These are phyloP conservation scores for Caracal caracal DNA, from an alignment of 2,113 vertebrate species.

Conservation along the genomic window DNA sequence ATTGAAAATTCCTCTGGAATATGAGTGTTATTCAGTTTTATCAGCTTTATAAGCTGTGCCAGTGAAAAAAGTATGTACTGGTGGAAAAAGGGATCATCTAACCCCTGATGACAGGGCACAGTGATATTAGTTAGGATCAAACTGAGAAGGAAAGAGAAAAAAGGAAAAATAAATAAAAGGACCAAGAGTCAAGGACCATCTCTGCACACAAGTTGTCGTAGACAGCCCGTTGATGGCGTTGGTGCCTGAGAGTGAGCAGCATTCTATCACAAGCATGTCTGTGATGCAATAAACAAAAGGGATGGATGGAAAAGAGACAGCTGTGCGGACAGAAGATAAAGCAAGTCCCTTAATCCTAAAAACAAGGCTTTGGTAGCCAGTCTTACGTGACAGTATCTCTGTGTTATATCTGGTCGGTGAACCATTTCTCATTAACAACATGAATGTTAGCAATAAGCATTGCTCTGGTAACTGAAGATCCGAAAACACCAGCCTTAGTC, in stretches of 20 bases:
- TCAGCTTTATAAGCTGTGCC: not conserved
- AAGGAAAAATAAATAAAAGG: not conserved
- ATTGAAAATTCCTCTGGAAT: not conserved
- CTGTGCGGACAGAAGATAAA: not conserved
- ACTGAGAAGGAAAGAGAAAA: not conserved
- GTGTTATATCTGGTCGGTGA: constrained; percentile 50
- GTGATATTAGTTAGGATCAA: not conserved
- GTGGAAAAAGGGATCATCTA: not conserved
- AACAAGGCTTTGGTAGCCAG: not conserved
- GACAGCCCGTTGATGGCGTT: not conserved
- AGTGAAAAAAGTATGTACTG: not conserved
- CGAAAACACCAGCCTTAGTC: constrained; percentile 27
- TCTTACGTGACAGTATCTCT: not conserved
- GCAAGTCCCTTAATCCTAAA: constrained; percentile 31
- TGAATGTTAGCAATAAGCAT: constrained; percentile 31
- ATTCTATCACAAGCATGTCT: not conserved
- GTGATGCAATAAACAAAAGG: not conserved
- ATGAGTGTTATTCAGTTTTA: not conserved
- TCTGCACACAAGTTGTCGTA: not conserved
- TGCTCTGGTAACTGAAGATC: constrained; percentile 27
- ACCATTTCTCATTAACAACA: constrained; percentile 56
- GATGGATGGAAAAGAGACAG: not conserved
- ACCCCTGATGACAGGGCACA: not conserved
- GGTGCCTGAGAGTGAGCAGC: not conserved
- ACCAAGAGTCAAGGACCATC: not conserved